These are phyloP conservation scores for Myanophis thanlyinensis DNA, from an alignment of 2,113 vertebrate genomes.

Conservation along the genomic window DNA sequence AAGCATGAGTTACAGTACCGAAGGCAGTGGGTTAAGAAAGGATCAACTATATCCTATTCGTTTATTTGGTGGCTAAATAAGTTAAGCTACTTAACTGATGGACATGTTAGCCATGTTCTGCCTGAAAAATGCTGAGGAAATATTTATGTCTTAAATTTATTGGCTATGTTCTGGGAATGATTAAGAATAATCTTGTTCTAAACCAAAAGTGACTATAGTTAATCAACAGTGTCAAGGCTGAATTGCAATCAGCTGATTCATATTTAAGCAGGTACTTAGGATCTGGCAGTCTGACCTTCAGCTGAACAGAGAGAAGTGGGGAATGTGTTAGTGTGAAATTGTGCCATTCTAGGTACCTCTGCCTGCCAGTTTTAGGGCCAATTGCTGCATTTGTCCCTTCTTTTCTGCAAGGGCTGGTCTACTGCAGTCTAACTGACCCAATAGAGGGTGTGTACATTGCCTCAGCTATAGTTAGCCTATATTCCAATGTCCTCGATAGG, in stretches of 20 bases:
- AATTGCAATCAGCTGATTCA: not conserved
- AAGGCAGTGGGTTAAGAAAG: not conserved
- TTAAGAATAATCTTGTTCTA: not conserved
- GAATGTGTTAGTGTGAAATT: not conserved
- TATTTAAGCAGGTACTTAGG: not conserved
- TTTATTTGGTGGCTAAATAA: not conserved
- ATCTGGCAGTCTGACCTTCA: not conserved
- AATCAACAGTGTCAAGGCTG: not conserved
- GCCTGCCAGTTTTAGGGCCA: not conserved
- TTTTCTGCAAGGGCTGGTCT: not conserved
- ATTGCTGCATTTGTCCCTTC: not conserved
- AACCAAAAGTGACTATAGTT: not conserved
- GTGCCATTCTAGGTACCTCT: not conserved
- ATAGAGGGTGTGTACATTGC: not conserved
- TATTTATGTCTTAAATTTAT: not conserved
- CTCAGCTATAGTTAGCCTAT: not conserved
- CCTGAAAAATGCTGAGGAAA: not conserved
- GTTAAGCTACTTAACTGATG: not conserved
- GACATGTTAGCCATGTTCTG: not conserved
- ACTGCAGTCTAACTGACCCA: not conserved
- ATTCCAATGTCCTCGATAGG: not conserved
- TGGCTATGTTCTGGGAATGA: not conserved
- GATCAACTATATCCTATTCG: not conserved
- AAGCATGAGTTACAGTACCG: not conserved
- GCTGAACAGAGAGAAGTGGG: not conserved